Conservation (phyloP, 2,888 invertebrate genomes). For the Onthophagus sagittarius region DNA sequence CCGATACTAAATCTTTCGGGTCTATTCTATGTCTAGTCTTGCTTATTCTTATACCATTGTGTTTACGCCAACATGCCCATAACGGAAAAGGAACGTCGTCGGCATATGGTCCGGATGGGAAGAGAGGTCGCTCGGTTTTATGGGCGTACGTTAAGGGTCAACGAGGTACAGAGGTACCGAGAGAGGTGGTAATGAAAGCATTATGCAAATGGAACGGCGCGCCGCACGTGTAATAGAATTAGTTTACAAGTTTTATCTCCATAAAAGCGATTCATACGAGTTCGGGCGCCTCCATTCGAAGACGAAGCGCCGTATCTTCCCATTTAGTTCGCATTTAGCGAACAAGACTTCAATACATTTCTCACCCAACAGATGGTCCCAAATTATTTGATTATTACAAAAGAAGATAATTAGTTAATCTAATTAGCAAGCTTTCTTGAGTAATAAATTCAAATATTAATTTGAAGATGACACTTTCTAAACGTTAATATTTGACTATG, state of each 20-base stretch:
- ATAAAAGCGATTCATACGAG: slow-evolving; percentile 24
- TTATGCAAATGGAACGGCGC: slow-evolving; percentile 32
- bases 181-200: slow-evolving; percentile 33
- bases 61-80: background rate
- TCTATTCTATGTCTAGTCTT: background rate
- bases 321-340: slow-evolving; percentile 21
- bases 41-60: background rate
- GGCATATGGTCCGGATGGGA: background rate
- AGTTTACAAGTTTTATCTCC: slow-evolving; percentile 27
- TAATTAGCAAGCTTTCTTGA: too few species aligned
- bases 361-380: background rate
- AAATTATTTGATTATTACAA: too few species aligned
- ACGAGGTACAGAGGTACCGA: slow-evolving; percentile 27
- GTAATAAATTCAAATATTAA: background rate
- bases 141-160: slow-evolving; percentile 31
- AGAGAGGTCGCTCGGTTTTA: slow-evolving; percentile 10
- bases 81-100: background rate
- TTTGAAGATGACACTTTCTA: background rate
- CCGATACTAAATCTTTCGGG: background rate
- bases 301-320: slow-evolving; percentile 13
- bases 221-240: slow-evolving; percentile 30
- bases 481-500: background rate
- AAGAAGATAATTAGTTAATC: too few species aligned
- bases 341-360: slow-evolving; percentile 14
- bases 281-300: slow-evolving; percentile 20